A percentile compares a stretch with the other conserved stretches of the same genome.
Evolutionary conservation across 2,888 invertebrate species (phyloP).

Genomic region (Noctua janthe): DNA sequence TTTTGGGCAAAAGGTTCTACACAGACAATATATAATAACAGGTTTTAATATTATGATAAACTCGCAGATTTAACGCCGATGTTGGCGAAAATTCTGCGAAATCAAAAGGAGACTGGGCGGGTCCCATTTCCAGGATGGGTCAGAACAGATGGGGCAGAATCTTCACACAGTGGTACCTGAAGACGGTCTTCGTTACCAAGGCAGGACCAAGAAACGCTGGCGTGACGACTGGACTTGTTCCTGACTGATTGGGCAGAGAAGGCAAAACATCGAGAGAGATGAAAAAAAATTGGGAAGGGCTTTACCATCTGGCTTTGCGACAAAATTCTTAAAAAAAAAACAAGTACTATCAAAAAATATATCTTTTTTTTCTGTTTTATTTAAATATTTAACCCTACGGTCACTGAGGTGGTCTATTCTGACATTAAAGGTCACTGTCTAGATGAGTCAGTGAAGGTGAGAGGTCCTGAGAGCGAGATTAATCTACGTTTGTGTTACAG

Average conservation of each 20-base stretch:
- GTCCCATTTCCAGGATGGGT: neutral
- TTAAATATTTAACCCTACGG: neutral
- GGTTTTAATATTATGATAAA: neutral
- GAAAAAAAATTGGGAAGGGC: neutral
- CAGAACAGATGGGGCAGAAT: neutral
- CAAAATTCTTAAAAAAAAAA: too few relatives aligned
- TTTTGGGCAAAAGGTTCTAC: neutral
- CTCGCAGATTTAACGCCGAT: too few relatives aligned
- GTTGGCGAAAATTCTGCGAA: neutral
- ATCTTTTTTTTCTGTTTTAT: neutral
- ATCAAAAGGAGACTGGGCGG: neutral
- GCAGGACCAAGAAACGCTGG: neutral
- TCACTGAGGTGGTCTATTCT: neutral
- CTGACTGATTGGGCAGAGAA: neutral
- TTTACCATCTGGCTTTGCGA: neutral
- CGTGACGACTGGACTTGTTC: neutral
- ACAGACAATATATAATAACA: neutral
- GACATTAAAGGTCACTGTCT: constrained; percentile 2
- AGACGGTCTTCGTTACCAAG: neutral
- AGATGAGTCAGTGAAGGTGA: neutral
- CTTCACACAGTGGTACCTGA: neutral
- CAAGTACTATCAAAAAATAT: neutral
- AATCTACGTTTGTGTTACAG: constrained; percentile 3
- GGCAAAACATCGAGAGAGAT: neutral
- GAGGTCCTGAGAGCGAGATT: constrained; percentile 7